Evolutionary conservation across 2,888 invertebrate species (phyloP), one percentile per base, ranked within the genome.

Genomic region (Odontothrips loti): DNA sequence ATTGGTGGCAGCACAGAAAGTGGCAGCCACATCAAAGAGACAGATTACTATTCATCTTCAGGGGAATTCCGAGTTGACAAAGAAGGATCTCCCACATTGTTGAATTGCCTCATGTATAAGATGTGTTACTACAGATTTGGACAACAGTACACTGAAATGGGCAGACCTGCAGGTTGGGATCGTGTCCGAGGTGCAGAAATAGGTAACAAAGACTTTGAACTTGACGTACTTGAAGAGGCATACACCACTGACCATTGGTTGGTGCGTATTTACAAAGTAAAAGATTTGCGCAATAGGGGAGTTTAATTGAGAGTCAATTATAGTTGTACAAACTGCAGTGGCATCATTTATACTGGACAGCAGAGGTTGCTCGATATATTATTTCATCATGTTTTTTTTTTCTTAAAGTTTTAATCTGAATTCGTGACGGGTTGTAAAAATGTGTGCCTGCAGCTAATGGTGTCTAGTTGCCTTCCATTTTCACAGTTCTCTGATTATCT

Each of bases 181-280:
- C 91, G 98, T 85, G 98, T 99, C 0, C 91, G 98, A 81, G 94
- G 95, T 85, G 95, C 96, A n/a, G 99, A 99, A 89, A 99, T 99
- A 85, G 98, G 99, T 84, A 96, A 98, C 89, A 99, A 99, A 89
- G 97, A 99, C 88, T 98, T 99, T 89, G 96, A 97, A 88, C 89
- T 99, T 83, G 96, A 98, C 87, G 96, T 96, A n/a, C 89, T 99
- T n/a, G 99, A 99, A 88, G 99, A 99, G 89, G 99, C 99, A 0
- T 99, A 98, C 89, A 99, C 99, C 27, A 97, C 98, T 0, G 99
- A 99, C 87, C 98, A 99, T 89, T 99, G 99, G 99, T 91, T 99
- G 80, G 99, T 99, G 82, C 92, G 99, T 86, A 97, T 99, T 86
- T 99, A 98, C 89, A 97, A 97, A 90, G 98, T 99, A 58, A 98